phyloP scores from a whole-genome alignment of 2,113 vertebrate species.

The Myodes glareolus region DNA sequence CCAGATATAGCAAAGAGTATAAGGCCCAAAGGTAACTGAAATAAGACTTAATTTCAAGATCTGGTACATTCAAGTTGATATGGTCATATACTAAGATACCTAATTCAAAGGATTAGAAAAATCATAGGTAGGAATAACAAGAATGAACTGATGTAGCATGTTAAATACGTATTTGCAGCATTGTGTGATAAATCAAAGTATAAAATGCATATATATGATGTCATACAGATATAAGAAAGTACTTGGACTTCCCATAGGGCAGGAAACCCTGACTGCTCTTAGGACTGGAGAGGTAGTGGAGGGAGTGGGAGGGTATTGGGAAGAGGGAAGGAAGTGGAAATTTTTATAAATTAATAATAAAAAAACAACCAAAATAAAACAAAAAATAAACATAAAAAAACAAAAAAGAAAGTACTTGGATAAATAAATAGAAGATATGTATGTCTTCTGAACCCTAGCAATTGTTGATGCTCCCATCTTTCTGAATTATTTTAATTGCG shows the following conservation, averaged over 20 bases:
- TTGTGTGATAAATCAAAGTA: neutral
- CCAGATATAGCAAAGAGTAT: neutral
- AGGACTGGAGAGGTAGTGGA: no score
- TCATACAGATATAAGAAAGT: neutral
- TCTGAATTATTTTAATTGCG: neutral
- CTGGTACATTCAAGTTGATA: neutral
- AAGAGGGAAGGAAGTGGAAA: no score
- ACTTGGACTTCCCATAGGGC: no score
- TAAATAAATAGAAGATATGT: neutral
- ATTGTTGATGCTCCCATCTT: neutral
- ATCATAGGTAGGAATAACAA: neutral
- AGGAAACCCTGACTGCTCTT: no score
- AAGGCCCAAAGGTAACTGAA: neutral
- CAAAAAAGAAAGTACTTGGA: neutral
- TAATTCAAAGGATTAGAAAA: neutral
- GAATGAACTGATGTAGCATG: neutral
- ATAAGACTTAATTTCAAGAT: neutral
- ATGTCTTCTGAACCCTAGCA: neutral
- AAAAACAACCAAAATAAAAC: no score
- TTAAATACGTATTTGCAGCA: neutral
- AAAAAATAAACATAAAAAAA: no score
- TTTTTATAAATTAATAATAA: no score
- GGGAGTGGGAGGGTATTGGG: no score
- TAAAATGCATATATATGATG: neutral
- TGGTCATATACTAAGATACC: neutral